Evolutionary conservation across 2,888 invertebrate species (phyloP), one percentile per base, ranked within the genome.

Genomic region (Pecten maximus): DNA sequence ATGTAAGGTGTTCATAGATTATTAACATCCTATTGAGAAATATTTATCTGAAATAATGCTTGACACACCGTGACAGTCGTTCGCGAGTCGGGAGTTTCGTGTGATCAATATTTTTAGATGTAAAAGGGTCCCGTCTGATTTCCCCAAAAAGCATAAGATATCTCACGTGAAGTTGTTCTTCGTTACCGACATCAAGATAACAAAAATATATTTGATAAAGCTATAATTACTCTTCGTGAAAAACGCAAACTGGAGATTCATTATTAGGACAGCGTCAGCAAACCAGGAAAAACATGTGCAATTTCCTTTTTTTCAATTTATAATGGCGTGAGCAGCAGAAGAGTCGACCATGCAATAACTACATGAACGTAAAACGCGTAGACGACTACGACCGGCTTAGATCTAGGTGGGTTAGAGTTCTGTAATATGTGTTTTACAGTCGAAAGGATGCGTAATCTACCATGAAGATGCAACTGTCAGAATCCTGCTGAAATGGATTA

Each of bases 401-500:
- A 8, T 10, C 8, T 35, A 12, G 74, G 10, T 60, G 35, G 74
- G 2, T 35, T 28, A 60, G 35, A 23, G 35, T 35, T 74, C 74
- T 74, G 35, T 74, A 74, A 74, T 74, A 74, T 74, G 74, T 74
- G 28, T 74, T 74, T 74, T 74, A 74, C 74, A 74, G 35, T 74
- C 28, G 74, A 28, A 35, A 28, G 74, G 35, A 74, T 8, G 35
- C 2, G 8, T 35, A 74, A 74, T 74, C 74, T 74, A 74, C 74
- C 74, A 23, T 74, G 35, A 74, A 74, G 74, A 74, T 74, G 74
- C 74, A 74, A 74, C 74, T 74, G 74, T 74, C 74, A 74, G 74
- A 74, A 74, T 74, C 16, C 74, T 74, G 74, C 74, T 28, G 74
- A 74, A 74, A 74, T 74, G 74, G 74, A 74, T 74, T 74, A 74